These are phyloP conservation scores for Montipora capitata DNA, from an alignment of 92 coral and sea anemone species.

Conservation along the genomic window DNA sequence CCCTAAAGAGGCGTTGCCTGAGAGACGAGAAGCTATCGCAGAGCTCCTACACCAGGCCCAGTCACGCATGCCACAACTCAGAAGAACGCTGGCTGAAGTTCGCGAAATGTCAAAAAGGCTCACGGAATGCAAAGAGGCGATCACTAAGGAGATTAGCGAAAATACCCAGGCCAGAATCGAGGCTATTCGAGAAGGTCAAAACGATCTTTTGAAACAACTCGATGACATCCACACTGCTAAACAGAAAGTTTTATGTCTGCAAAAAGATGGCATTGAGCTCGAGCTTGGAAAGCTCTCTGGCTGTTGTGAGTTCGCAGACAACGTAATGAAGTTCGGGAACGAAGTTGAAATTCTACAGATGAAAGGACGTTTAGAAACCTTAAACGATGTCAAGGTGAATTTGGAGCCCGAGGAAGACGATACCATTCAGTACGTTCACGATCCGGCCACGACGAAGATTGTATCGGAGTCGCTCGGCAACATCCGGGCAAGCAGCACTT, in stretches of 20 bases:
- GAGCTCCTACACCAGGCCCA: conserved; percentile 89
- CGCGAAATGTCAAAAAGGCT: conserved; percentile 95
- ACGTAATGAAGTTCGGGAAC: conserved; percentile 92
- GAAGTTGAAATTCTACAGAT: conserved; percentile 96
- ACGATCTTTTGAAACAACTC: conserved; percentile 81
- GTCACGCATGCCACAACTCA: conserved; percentile 90
- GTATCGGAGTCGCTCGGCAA: conserved; percentile 88
- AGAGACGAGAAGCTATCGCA: conserved; percentile 84
- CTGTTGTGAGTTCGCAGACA: conserved; percentile 98
- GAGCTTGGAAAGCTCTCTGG: conserved; percentile 97
- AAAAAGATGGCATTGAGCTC: conserved; percentile 95
- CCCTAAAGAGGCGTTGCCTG: conserved; percentile 97
- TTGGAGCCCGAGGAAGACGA: conserved; percentile 98
- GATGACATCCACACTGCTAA: conserved; percentile 86
- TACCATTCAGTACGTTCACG: conserved; percentile 91
- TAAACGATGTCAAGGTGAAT: conserved; percentile 86
- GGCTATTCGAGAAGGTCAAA: conserved; percentile 88
- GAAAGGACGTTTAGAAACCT: conserved; percentile 87
- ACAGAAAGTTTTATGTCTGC: conserved; percentile 96
- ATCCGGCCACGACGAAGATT: conserved; percentile 66
- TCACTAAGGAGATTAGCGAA: conserved; percentile 88
- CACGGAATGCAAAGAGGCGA: conserved; percentile 88
- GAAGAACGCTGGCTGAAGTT: conserved; percentile 85
- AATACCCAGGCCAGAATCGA: conserved; percentile 87
- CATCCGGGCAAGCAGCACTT: conserved; percentile 96